These are phyloP conservation scores for Opisthocomus hoazin DNA, from an alignment of 2,113 vertebrate species.

Conservation along the genomic window DNA sequence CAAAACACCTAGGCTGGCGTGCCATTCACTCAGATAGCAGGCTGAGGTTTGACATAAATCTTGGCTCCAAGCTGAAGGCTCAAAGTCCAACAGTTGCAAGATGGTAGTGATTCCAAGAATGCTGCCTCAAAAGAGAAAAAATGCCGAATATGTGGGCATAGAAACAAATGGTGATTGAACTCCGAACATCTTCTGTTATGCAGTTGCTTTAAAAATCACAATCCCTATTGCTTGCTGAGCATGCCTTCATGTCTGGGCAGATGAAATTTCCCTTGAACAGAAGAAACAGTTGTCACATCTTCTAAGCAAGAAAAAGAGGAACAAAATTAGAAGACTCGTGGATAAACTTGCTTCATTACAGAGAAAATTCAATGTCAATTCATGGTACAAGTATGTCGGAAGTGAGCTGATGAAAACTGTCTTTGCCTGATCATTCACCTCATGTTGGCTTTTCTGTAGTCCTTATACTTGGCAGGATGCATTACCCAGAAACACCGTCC, in stretches of 20 bases:
- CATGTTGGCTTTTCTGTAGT: not conserved
- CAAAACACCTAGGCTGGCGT: not conserved
- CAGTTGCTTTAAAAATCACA: not conserved
- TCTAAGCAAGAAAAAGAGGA: not conserved
- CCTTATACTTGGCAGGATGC: not conserved
- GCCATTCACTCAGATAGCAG: not conserved
- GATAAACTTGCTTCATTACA: not conserved
- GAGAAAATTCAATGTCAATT: not conserved
- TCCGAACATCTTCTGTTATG: not conserved
- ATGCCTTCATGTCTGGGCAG: not conserved
- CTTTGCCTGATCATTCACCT: not conserved
- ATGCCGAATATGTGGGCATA: too few relatives aligned
- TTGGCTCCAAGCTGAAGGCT: not conserved
- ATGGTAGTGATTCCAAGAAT: not conserved
- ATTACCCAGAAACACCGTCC: not conserved
- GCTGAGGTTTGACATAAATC: not conserved
- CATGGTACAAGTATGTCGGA: not conserved
- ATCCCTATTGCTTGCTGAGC: not conserved
- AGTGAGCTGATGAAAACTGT: not conserved
- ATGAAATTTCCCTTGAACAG: not conserved
- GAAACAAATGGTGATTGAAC: not conserved
- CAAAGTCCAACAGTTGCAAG: not conserved
- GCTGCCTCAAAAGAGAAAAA: not conserved
- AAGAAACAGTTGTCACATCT: not conserved
- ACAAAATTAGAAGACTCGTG: constrained; percentile 1